phyloP scores from a whole-genome alignment of 1,140 invertebrate genomes.

The Acromyrmex heyeri region DNA sequence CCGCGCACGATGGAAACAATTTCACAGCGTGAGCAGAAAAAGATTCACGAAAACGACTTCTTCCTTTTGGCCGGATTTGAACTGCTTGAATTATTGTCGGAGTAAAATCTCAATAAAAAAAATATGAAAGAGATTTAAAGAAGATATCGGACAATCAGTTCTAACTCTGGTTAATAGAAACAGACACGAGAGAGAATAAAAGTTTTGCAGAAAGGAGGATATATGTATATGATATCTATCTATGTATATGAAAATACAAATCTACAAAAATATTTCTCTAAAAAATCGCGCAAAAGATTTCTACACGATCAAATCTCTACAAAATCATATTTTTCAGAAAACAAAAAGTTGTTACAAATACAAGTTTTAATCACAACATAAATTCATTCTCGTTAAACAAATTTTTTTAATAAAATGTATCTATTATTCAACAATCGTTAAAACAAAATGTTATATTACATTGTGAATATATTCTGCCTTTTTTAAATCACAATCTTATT shows the following conservation, averaged over 20 bases:
- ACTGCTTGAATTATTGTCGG: conserved; percentile 22
- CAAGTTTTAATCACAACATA: background rate
- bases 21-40: background rate
- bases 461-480: background rate
- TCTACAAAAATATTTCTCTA: conserved; percentile 2
- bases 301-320: background rate
- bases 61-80: conserved; percentile 14
- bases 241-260: background rate
- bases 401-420: background rate
- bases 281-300: background rate
- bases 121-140: conserved; percentile 13
- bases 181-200: conserved; percentile 37
- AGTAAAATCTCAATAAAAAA: conserved; percentile 32
- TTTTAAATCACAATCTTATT: background rate
- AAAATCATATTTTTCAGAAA: background rate
- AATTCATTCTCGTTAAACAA: background rate
- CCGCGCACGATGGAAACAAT: conserved; percentile 15
- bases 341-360: background rate
- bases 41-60: background rate
- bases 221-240: no score
- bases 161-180: background rate
- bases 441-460: conserved; percentile 1
- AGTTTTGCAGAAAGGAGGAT: conserved; percentile 15
- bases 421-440: background rate
- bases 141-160: conserved; percentile 44